These are phyloP conservation scores for Hemithea aestivaria DNA, from an alignment of 2,888 invertebrate genomes.

Conservation along the genomic window DNA sequence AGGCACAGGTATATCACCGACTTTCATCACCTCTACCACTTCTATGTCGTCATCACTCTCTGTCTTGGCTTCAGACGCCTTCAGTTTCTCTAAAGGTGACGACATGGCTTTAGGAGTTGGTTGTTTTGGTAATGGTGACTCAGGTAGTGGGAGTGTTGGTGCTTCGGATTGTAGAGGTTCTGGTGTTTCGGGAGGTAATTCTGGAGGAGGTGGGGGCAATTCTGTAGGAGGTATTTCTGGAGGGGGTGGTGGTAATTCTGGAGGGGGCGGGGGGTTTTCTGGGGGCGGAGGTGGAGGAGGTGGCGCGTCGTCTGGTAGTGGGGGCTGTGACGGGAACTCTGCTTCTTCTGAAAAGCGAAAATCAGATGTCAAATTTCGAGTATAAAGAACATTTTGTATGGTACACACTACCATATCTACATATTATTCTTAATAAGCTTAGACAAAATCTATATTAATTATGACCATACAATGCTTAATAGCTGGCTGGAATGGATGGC, in stretches of 20 bases:
- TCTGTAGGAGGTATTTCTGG: conserved; percentile 7
- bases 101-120: background rate
- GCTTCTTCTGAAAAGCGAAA: conserved; percentile 47
- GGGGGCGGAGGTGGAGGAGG: conserved; percentile 49
- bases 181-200: background rate
- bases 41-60: conserved; percentile 39
- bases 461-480: no score
- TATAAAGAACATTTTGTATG: no score
- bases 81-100: background rate
- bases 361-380: background rate
- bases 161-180: background rate
- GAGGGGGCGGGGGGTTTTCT: conserved; percentile 11
- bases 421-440: no score
- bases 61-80: background rate
- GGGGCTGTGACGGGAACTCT: conserved; percentile 65
- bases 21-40: conserved; percentile 44
- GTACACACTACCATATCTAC: no score
- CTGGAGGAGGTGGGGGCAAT: conserved; percentile 21
- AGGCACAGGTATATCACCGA: conserved; percentile 55
- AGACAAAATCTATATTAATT: no score
- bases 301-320: conserved; percentile 66
- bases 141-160: background rate
- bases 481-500: no score
- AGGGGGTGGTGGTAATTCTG: conserved; percentile 13
- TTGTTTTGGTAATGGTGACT: background rate